A percentile compares a stretch with the other conserved stretches of the same genome.
phyloP scores from a whole-genome alignment of 2,797 vertebrate species.

The Pipistrellus pygmaeus region DNA sequence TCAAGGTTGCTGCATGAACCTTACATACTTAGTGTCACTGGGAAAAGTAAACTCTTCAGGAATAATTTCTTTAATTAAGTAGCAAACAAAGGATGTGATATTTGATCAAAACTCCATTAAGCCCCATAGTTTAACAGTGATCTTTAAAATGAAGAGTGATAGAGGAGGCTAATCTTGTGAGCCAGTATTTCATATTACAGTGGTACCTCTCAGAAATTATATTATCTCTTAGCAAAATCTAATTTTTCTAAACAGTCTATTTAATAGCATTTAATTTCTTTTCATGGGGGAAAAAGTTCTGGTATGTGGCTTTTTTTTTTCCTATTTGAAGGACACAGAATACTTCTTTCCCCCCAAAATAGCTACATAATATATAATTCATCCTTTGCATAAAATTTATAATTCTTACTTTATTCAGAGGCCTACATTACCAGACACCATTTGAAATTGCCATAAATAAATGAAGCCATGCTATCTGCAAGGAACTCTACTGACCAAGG shows the following conservation, averaged over 20 bases:
- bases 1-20: neutral
- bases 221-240: conserved; percentile 48
- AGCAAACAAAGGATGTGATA: neutral
- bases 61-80: conserved; percentile 39
- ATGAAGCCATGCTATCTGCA: neutral
- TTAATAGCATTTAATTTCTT: conserved; percentile 23
- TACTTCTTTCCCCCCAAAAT: neutral
- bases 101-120: conserved; percentile 33
- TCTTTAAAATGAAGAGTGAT: conserved; percentile 36
- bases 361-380: neutral
- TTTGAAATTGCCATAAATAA: neutral
- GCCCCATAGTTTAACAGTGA: neutral
- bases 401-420: neutral
- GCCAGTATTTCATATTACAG: neutral
- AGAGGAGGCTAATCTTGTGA: neutral
- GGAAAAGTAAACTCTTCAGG: conserved; percentile 1
- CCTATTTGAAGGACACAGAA: neutral
- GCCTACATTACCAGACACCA: neutral
- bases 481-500: neutral
- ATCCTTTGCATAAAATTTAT: neutral
- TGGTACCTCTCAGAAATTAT: conserved; percentile 19
- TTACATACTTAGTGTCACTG: neutral
- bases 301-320: neutral
- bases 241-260: conserved; percentile 36
- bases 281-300: neutral